These are phyloP conservation scores for Onychomys leucogaster DNA, from an alignment of 2,797 vertebrate genomes.

Conservation along the genomic window DNA sequence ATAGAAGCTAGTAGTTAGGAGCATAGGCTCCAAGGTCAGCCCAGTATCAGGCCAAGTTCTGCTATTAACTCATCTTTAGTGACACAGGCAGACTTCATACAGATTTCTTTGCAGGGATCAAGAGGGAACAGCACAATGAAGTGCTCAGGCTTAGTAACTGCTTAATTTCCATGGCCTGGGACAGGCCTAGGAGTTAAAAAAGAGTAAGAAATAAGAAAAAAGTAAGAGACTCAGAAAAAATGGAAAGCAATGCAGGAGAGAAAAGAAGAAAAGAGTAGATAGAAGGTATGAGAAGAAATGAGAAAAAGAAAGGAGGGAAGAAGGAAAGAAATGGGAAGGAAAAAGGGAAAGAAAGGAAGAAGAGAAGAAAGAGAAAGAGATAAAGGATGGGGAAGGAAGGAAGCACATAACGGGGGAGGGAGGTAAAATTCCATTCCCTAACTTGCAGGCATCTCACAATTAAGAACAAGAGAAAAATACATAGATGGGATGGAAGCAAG, in stretches of 20 bases:
- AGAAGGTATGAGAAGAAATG: not conserved
- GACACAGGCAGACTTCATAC: not conserved
- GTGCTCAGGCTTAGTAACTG: not conserved
- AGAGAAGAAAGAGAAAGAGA: too few relatives aligned
- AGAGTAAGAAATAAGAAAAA: not conserved
- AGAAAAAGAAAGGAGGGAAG: not conserved
- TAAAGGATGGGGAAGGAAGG: too few relatives aligned
- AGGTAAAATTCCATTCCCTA: not conserved
- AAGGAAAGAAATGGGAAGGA: not conserved
- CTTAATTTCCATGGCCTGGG: not conserved
- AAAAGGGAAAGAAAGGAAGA: too few relatives aligned
- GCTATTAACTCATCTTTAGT: rapidly evolving
- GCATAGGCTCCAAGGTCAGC: not conserved
- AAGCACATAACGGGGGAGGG: rapidly evolving
- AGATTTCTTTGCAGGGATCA: not conserved
- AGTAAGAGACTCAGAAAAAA: not conserved
- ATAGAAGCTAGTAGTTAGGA: not conserved
- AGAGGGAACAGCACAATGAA: rapidly evolving
- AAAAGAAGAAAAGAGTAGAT: not conserved
- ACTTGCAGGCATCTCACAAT: not conserved
- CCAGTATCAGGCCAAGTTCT: not conserved
- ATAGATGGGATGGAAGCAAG: not conserved
- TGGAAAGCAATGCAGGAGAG: not conserved
- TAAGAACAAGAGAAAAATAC: not conserved
- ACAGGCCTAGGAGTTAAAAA: not conserved